Evolutionary conservation across 2,113 vertebrate genomes (phyloP).

Genomic region (Setophaga coronata): DNA sequence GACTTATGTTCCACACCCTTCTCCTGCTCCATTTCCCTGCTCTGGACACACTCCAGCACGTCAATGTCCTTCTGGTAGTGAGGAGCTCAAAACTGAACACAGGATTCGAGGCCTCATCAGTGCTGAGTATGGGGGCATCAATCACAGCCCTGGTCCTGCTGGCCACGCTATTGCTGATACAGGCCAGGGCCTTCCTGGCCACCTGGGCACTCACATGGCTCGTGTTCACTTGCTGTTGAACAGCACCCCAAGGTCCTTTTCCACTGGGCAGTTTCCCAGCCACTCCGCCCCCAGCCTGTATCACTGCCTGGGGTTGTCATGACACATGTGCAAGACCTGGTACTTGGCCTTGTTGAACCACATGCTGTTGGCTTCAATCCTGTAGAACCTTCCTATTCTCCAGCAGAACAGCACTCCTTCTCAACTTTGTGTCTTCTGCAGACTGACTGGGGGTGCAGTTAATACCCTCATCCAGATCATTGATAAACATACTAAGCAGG

Average conservation of each 20-base stretch:
- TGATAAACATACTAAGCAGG: background rate
- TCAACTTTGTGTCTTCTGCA: background rate
- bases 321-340: no score
- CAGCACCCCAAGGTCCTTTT: background rate
- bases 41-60: rapidly evolving
- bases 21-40: background rate
- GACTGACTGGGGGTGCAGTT: background rate
- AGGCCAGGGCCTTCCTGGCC: background rate
- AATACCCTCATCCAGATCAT: background rate
- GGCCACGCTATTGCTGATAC: background rate
- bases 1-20: background rate
- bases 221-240: background rate
- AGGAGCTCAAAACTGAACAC: background rate
- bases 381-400: background rate
- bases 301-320: background rate
- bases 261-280: background rate
- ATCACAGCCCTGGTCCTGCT: background rate
- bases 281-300: background rate
- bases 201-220: background rate
- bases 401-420: background rate
- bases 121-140: rapidly evolving
- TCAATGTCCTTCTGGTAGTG: background rate
- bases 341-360: background rate
- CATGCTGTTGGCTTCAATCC: rapidly evolving
- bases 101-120: rapidly evolving